phyloP scores from a whole-genome alignment of 2,888 invertebrate genomes.

The Agapostemon virescens region DNA sequence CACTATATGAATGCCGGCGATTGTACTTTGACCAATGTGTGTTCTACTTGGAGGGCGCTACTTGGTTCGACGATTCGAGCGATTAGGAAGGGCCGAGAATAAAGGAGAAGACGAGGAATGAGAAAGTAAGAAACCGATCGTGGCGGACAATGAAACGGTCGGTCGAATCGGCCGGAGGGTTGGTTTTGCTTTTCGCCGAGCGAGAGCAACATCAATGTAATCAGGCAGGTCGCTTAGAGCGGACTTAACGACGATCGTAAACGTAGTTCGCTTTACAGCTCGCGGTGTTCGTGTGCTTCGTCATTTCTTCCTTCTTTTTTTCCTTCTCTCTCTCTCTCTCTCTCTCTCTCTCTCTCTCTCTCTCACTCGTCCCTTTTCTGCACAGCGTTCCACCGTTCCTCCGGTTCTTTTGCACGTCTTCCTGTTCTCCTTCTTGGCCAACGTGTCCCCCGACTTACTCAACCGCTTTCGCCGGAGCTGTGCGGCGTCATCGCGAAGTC shows the following conservation, averaged over 20 bases:
- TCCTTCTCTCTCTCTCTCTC: neutral
- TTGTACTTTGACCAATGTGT: no score
- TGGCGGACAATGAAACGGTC: neutral
- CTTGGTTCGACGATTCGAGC: neutral
- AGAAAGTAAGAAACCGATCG: constrained; percentile 13
- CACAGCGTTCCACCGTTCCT: constrained; percentile 30
- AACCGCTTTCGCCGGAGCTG: constrained; percentile 16
- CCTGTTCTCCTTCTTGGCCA: constrained; percentile 24
- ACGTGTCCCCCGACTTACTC: constrained; percentile 29
- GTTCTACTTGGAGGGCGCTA: neutral
- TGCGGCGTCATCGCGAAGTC: constrained; percentile 47
- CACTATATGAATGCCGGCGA: no score
- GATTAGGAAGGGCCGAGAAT: neutral
- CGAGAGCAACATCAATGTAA: constrained; percentile 76
- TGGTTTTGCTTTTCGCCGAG: constrained; percentile 53
- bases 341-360: neutral
- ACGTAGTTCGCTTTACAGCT: constrained; percentile 74
- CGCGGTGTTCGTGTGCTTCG: constrained; percentile 50
- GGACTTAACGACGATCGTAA: constrained; percentile 76
- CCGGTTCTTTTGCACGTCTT: constrained; percentile 34
- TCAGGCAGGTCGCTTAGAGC: constrained; percentile 75
- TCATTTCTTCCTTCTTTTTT: constrained; percentile 37
- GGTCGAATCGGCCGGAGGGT: constrained; percentile 34
- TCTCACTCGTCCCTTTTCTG: constrained; percentile 17
- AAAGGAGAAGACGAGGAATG: neutral